Conservation (phyloP, 2,797 vertebrate genomes). For the Diplodus sargus region DNA sequence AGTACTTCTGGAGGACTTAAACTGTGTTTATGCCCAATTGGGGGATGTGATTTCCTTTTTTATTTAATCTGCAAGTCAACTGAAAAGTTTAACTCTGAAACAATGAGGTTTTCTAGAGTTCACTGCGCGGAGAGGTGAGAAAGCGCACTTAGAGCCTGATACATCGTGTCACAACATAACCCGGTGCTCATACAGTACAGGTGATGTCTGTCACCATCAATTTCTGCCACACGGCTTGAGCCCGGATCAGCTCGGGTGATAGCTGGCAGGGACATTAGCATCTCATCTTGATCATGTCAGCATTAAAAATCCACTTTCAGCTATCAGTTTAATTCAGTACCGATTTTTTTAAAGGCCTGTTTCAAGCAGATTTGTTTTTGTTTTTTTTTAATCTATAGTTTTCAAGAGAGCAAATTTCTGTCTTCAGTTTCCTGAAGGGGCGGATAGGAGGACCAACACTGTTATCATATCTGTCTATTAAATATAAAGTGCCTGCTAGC, state of each 20-base stretch:
- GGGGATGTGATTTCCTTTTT: slow-evolving; percentile 45
- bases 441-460: no score
- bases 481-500: no score
- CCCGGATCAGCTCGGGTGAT: neutral
- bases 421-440: no score
- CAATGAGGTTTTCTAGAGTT: slow-evolving; percentile 44
- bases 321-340: neutral
- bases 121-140: neutral
- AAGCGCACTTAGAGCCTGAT: neutral
- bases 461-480: no score
- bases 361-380: neutral
- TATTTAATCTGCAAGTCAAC: slow-evolving; percentile 63
- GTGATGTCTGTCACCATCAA: neutral
- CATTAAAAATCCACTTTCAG: neutral
- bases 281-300: slow-evolving; percentile 4
- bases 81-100: slow-evolving; percentile 36
- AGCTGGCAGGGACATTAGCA: slow-evolving; percentile 1
- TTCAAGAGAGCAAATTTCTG: no score
- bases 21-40: slow-evolving; percentile 56
- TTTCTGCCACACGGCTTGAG: neutral
- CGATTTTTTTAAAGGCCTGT: neutral
- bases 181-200: neutral
- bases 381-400: no score
- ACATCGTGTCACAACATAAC: neutral
- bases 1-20: slow-evolving; percentile 56